Evolutionary conservation across 2,888 invertebrate genomes (phyloP), one percentile per base, ranked within the genome.

Genomic region (Subacronicta megacephala): DNA sequence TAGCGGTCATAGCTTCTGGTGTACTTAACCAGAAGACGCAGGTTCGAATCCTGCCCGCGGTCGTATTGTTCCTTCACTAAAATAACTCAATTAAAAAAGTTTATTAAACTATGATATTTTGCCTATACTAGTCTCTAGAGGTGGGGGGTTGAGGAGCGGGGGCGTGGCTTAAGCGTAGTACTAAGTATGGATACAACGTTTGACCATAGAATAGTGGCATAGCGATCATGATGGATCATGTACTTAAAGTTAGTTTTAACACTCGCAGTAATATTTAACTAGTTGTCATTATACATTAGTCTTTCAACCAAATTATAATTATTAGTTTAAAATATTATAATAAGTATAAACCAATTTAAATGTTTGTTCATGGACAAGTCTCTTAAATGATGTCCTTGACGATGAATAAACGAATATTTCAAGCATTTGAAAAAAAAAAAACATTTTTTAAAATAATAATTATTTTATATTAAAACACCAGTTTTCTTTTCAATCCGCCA

Each of bases 151-250:
- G 31, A n/a, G 31, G 31, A n/a, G 31, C 6, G 31, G n/a, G 3
- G 31, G 29, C 29, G n/a, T 31, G n/a, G n/a, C n/a, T n/a, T n/a
- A n/a, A 3, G 31, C n/a, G 31, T 31, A 31, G 31, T 31, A 31
- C 31, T 31, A n/a, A 29, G 29, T 31, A 10, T 31, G n/a, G 12
- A 29, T 29, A 29, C 0, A 12, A 29, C 29, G 12, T 7, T 3
- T 23, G 23, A 23, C 15, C 9, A 37, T 17, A 31, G 10, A 18
- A 44, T 67, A 67, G 58, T 44, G 58, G 58, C 65, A 63, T 67
- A 58, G 69, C 65, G 65, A 45, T 33, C 50, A 33, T 26, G 54
- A 41, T 49, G 47, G 63, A 62, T 29, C 51, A 51, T 43, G 16
- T 37, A 35, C 3, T 43, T 36, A 67, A 41, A 33, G 36, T 13